Conservation (phyloP, 2,888 invertebrate species). For the Morpho helenor region DNA sequence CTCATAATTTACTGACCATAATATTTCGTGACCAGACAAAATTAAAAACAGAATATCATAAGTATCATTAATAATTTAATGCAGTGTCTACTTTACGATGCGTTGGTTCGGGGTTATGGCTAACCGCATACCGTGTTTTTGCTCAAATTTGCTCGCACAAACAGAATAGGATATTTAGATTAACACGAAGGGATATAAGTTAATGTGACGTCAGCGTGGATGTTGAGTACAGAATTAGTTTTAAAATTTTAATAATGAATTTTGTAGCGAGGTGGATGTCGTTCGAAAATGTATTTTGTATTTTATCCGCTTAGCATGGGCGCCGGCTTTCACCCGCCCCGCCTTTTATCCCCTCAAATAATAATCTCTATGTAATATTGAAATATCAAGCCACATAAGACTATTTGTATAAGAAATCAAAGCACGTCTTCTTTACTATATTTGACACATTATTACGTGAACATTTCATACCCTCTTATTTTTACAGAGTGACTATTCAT, state of each 20-base stretch:
- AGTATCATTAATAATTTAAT: conserved; percentile 70
- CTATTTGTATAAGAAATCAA: conserved; percentile 3
- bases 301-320: conserved; percentile 12
- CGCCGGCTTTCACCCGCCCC: conserved; percentile 10
- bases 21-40: conserved; percentile 35
- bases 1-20: neutral
- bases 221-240: conserved; percentile 49
- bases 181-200: conserved; percentile 44
- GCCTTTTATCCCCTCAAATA: conserved; percentile 10
- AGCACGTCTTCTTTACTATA: no score
- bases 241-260: conserved; percentile 30
- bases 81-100: conserved; percentile 43
- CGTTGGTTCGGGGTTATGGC: conserved; percentile 27
- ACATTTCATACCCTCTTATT: no score
- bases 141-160: conserved; percentile 54
- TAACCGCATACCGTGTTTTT: conserved; percentile 64
- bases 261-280: conserved; percentile 4
- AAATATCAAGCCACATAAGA: conserved; percentile 9
- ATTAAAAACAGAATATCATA: conserved; percentile 76
- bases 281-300: conserved; percentile 14
- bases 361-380: conserved; percentile 14
- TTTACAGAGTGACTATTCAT: no score
- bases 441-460: no score
- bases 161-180: conserved; percentile 71
- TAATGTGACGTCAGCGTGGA: conserved; percentile 35